Evolutionary conservation across 2,113 vertebrate genomes (phyloP).

Genomic region (Macaca nemestrina): DNA sequence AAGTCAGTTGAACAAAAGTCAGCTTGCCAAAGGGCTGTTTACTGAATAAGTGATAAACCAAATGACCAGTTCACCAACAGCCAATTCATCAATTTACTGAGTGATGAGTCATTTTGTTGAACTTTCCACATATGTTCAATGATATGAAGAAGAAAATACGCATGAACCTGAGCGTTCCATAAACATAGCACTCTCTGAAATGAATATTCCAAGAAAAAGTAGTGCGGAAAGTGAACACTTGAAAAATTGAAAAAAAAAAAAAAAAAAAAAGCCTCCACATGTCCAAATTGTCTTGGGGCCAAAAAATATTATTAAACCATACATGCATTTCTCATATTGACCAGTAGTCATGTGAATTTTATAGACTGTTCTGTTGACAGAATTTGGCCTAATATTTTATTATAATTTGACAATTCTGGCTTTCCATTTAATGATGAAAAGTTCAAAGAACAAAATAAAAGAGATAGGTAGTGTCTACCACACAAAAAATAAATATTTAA

Average conservation of each 20-base stretch:
- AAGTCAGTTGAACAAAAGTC: background rate
- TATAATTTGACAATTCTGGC: background rate
- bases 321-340: background rate
- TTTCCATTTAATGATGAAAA: background rate
- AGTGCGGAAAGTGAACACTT: background rate
- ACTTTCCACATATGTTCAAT: background rate
- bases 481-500: background rate
- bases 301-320: background rate
- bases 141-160: background rate
- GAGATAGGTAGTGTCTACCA: background rate
- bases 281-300: background rate
- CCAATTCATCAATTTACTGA: background rate
- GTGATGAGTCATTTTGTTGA: background rate
- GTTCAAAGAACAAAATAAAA: background rate
- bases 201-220: background rate
- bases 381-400: background rate
- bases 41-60: background rate
- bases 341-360: background rate
- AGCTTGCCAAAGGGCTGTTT: background rate
- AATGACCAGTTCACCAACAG: background rate
- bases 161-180: background rate
- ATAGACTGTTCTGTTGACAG: background rate
- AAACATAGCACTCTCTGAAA: background rate
- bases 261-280: background rate
- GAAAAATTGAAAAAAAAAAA: background rate